These are phyloP conservation scores for Dinoponera quadriceps DNA, from an alignment of 1,140 invertebrate species.

Conservation along the genomic window DNA sequence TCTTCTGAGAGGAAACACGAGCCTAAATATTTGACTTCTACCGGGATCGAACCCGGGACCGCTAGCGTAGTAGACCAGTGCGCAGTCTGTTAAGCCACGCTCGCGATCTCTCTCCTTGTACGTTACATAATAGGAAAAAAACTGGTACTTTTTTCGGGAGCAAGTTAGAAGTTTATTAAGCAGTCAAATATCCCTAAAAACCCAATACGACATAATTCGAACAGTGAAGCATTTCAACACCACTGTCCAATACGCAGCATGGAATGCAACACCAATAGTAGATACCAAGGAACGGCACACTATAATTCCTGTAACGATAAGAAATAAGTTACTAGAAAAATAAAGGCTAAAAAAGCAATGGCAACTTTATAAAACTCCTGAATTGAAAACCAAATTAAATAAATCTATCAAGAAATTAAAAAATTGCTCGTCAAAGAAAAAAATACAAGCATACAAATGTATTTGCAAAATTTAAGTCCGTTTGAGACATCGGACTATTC, in stretches of 20 bases:
- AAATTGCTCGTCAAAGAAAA: neutral
- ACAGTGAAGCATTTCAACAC: neutral
- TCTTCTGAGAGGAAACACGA: too few species aligned
- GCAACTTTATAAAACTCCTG: neutral
- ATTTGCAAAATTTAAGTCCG: neutral
- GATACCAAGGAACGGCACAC: neutral
- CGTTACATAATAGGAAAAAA: neutral
- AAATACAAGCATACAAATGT: neutral
- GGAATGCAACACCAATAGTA: neutral
- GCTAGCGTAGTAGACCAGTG: too few species aligned
- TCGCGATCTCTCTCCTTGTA: too few species aligned
- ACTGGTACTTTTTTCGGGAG: neutral
- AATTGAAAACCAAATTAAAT: slow-evolving; percentile 41
- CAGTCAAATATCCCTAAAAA: neutral
- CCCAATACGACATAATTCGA: neutral
- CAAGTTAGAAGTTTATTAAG: neutral
- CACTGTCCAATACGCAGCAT: neutral
- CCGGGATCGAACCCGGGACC: too few species aligned
- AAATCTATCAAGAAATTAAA: slow-evolving; percentile 4
- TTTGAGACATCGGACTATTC: slow-evolving; percentile 53
- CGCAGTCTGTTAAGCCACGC: too few species aligned
- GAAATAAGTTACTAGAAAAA: neutral
- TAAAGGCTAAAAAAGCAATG: neutral
- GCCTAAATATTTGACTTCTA: too few species aligned
- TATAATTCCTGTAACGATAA: neutral